Conservation (phyloP, 2,113 vertebrate species). For the Gobio gobio region DNA sequence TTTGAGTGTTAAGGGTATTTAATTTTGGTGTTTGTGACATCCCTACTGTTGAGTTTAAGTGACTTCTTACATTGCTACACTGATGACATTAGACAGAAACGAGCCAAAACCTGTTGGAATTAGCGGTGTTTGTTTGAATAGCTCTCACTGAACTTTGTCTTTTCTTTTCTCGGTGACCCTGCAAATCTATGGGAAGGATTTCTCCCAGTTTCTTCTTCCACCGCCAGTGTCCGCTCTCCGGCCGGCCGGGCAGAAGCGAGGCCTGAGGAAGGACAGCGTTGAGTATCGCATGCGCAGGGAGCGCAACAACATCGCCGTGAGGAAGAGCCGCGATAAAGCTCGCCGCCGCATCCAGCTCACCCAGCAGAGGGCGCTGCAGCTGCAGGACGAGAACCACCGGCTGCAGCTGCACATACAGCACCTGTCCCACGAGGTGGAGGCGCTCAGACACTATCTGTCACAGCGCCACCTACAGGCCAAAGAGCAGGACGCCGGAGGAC, state of each 20-base stretch:
- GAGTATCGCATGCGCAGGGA: constrained; percentile 86
- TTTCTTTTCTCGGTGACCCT: not conserved
- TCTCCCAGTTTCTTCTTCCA: constrained; percentile 74
- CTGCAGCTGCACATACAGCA: constrained; percentile 84
- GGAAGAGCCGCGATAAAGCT: constrained; percentile 91
- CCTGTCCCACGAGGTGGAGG: constrained; percentile 87
- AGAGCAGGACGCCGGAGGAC: constrained; percentile 57
- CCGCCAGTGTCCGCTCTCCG: constrained; percentile 62
- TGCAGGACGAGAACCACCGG: constrained; percentile 87
- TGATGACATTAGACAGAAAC: too few relatives aligned
- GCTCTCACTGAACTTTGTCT: not conserved
- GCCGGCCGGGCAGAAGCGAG: constrained; percentile 74
- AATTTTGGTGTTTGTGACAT: too few relatives aligned
- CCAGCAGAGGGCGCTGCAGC: constrained; percentile 86
- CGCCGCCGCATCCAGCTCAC: constrained; percentile 85
- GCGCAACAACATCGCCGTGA: constrained; percentile 89
- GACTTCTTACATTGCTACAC: too few relatives aligned
- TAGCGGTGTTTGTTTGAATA: too few relatives aligned
- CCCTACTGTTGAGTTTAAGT: too few relatives aligned
- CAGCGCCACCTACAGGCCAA: constrained; percentile 77
- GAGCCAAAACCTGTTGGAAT: too few relatives aligned
- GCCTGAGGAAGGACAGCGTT: constrained; percentile 85
- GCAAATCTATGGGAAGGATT: constrained; percentile 59
- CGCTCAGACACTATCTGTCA: constrained; percentile 85
- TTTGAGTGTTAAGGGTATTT: too few relatives aligned